Conservation (phyloP, 2,797 vertebrate genomes). For the Crenichthys baileyi region DNA sequence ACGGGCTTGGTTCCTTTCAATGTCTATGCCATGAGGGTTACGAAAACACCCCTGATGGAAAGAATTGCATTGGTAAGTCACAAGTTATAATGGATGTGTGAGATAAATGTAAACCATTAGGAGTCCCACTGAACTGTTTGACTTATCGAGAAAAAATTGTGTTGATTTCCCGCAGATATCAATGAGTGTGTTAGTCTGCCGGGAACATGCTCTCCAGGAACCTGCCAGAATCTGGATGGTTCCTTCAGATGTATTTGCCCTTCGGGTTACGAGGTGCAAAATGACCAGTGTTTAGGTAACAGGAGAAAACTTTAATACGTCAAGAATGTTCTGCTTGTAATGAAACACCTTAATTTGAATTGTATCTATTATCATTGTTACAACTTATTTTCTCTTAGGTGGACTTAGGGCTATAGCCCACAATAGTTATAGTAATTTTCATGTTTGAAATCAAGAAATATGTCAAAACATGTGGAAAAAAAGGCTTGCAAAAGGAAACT, state of each 20-base stretch:
- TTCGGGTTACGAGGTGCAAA: conserved; percentile 89
- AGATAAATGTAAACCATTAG: neutral
- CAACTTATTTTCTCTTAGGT: too few relatives aligned
- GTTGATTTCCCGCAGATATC: conserved; percentile 77
- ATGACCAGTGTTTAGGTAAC: conserved; percentile 91
- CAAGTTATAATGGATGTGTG: neutral
- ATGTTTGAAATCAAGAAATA: neutral
- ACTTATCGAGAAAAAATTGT: neutral
- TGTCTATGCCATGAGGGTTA: conserved; percentile 94
- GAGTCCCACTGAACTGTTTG: neutral
- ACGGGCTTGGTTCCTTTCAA: conserved; percentile 91
- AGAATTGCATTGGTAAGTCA: conserved; percentile 91
- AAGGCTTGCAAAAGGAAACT: too few relatives aligned
- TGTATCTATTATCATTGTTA: too few relatives aligned
- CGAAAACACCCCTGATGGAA: conserved; percentile 88
- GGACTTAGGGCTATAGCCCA: too few relatives aligned
- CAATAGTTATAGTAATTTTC: too few relatives aligned
- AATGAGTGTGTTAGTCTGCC: conserved; percentile 90
- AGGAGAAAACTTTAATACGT: neutral
- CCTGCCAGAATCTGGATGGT: conserved; percentile 93
- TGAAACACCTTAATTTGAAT: neutral
- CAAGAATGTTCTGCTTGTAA: neutral
- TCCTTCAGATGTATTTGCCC: conserved; percentile 96
- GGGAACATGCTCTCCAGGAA: conserved; percentile 91
- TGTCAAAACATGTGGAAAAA: too few relatives aligned